Evolutionary conservation across 1,140 invertebrate genomes (phyloP), one percentile per base, ranked within the genome.

Genomic region (Drosophila elegans): DNA sequence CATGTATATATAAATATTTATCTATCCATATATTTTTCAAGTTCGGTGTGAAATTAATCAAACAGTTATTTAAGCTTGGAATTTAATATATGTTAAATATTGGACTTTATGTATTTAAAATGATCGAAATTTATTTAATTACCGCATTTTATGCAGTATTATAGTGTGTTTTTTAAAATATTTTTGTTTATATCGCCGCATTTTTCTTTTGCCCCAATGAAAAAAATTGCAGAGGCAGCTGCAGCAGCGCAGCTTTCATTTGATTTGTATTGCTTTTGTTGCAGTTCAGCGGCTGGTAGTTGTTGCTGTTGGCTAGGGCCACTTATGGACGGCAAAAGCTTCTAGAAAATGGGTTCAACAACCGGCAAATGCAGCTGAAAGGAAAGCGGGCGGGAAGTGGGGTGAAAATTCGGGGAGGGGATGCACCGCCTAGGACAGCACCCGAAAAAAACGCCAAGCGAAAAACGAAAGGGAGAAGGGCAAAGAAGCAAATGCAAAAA

Each of bases 191-290:
- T 88, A 69, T 77, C 64, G 76, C 74, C 83, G 83, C 78, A 86
- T 86, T 86, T 88, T 76, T 88, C 84, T 89, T 59, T 80, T 63
- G 68, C 61, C 59, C 52, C 72, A 60, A 60, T 66, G 21, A 73
- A 78, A 74, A 73, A 79, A 79, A 82, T 67, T 76, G 62, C 80
- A 76, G 69, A 25, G 48, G 44, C 53, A 77, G 27, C 63, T 51
- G 29, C 48, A 41, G 54, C 69, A 71, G 66, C 61, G 59, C 62
- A 77, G 81, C 74, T 83, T 83, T 86, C 84, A 89, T 86, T 86
- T 86, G 83, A 88, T 86, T 86, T 86, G 82, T 83, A 78, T 88
- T 75, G 79, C 79, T 69, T 66, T 86, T 74, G 76, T 84, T 75
- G 49, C 39, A 42, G 46, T 42, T 51, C 48, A 32, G 48, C 53